These are phyloP conservation scores for Schlechtendalia chinensis DNA, from an alignment of 1,140 invertebrate genomes.

Conservation along the genomic window DNA sequence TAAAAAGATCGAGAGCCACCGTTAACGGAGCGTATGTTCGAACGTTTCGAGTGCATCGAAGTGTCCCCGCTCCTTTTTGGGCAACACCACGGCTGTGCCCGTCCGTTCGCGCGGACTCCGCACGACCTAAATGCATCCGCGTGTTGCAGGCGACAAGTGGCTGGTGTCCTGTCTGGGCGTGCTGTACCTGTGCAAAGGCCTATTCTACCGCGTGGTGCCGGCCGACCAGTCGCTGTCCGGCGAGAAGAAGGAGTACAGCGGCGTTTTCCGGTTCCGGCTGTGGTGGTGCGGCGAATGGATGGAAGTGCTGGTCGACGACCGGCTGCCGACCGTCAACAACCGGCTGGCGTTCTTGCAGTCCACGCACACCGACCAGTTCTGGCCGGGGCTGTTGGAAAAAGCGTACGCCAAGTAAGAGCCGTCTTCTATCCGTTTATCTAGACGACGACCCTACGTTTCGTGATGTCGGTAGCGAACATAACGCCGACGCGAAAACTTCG, in stretches of 20 bases:
- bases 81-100: too few relatives aligned
- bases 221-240: constrained; percentile 80
- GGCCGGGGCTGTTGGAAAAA: constrained; percentile 94
- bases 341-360: constrained; percentile 90
- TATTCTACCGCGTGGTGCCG: constrained; percentile 93
- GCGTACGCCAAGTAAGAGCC: constrained; percentile 91
- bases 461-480: too few relatives aligned
- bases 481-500: too few relatives aligned
- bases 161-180: constrained; percentile 85
- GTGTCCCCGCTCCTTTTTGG: too few relatives aligned
- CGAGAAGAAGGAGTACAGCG: constrained; percentile 63
- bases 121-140: too few relatives aligned
- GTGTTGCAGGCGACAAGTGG: constrained; percentile 77
- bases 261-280: constrained; percentile 88
- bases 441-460: too few relatives aligned
- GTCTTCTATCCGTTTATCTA: too few relatives aligned
- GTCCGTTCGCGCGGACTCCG: too few relatives aligned
- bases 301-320: constrained; percentile 93
- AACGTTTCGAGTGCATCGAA: too few relatives aligned
- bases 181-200: constrained; percentile 77
- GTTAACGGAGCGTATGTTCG: too few relatives aligned
- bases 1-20: too few relatives aligned
- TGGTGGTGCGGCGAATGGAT: constrained; percentile 97
- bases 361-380: constrained; percentile 83
- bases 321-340: constrained; percentile 89